Percentiles rank a stretch among this genome's conserved stretches.
phyloP scores from a whole-genome alignment of 2,797 vertebrate species.

The Lacerta agilis region DNA sequence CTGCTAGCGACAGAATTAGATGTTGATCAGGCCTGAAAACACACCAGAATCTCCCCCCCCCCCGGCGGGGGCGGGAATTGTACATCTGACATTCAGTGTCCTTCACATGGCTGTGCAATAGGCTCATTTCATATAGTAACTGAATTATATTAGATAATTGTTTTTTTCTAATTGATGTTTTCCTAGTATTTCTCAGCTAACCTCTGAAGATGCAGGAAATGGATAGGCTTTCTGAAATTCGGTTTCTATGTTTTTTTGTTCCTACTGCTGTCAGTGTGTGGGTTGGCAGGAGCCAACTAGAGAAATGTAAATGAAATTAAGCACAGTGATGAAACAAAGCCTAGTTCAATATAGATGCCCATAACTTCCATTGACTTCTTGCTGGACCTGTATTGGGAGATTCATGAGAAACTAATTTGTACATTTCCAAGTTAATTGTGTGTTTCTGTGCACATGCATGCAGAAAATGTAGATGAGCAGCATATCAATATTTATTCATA shows the following conservation, averaged over 20 bases:
- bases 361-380: neutral
- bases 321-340: neutral
- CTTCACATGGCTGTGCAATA: neutral
- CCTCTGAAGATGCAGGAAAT: neutral
- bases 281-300: neutral
- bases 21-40: neutral
- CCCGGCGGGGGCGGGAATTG: neutral
- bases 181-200: neutral
- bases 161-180: neutral
- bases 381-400: neutral
- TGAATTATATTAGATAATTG: neutral
- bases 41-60: neutral
- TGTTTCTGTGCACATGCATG: neutral
- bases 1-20: neutral
- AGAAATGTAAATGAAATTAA: neutral
- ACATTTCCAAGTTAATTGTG: neutral
- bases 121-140: neutral
- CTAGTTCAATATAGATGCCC: neutral
- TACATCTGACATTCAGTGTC: neutral
- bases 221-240: neutral
- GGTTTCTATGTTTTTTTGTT: neutral
- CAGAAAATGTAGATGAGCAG: neutral
- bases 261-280: neutral
- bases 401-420: neutral
- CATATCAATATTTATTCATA: neutral